Evolutionary conservation across 2,888 invertebrate genomes (phyloP).

Genomic region (Neelides folsomi): DNA sequence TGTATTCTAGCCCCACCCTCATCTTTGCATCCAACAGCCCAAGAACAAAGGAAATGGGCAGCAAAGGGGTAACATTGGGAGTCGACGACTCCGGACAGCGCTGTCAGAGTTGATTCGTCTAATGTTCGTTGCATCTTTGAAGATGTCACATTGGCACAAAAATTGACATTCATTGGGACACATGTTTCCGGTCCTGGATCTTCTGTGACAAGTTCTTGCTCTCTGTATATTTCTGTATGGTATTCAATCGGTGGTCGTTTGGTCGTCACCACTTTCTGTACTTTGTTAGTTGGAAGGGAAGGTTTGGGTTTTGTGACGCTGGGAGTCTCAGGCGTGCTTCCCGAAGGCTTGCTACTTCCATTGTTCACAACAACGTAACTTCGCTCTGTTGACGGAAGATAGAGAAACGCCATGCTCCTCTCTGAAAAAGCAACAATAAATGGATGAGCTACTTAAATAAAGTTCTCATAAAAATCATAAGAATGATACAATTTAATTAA

Average conservation of each 20-base stretch:
- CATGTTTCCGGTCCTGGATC: slow-evolving; percentile 10
- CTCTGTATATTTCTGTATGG: neutral
- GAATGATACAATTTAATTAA: slow-evolving; percentile 1
- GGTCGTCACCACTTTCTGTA: neutral
- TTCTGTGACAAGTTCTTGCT: neutral
- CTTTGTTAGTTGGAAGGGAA: slow-evolving; percentile 52
- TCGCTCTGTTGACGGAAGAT: slow-evolving; percentile 29
- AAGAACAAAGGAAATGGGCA: slow-evolving; percentile 67
- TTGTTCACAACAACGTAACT: slow-evolving; percentile 22
- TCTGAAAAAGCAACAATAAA: slow-evolving; percentile 16
- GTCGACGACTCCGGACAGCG: slow-evolving; percentile 62
- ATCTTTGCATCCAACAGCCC: slow-evolving; percentile 27
- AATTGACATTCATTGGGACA: slow-evolving; percentile 28
- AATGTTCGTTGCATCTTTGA: slow-evolving; percentile 40
- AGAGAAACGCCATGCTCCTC: slow-evolving; percentile 31
- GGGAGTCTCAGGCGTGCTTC: neutral
- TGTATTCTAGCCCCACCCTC: slow-evolving; percentile 2
- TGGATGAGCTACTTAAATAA: neutral
- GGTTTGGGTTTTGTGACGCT: neutral
- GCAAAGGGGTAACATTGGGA: slow-evolving; percentile 78
- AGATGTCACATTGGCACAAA: slow-evolving; percentile 34
- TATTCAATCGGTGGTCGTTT: neutral
- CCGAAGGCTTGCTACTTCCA: neutral
- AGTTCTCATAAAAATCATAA: neutral
- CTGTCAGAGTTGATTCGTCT: slow-evolving; percentile 24